Base-by-base conservation (phyloP, 2,113 vertebrate genomes). In the Plestiodon gilberti region DNA sequence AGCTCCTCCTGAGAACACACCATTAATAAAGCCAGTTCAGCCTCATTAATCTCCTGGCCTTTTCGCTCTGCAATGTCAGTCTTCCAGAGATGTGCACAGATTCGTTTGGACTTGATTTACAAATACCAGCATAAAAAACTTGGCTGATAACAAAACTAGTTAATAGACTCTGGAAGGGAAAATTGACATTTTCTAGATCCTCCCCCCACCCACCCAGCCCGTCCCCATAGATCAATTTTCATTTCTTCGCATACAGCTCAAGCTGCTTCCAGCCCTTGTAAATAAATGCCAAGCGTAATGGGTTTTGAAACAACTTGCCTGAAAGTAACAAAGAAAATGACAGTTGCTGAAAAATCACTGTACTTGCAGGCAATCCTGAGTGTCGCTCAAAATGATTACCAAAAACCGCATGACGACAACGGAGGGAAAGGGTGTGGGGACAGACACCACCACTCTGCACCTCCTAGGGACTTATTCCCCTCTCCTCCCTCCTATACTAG, bases 211-310 rank as follows among this genome's bases (percentile, higher is more conserved):
- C 52, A 64, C 3, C 33, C 35, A 0, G 8, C 3, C 52, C 40
- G 0, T 59, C 28, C 35, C 90, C 1, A 33, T 89, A 95, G 95
- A 95, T 94, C 95, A 92, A 91, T 87, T 92, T 87, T 76, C 67
- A 81, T 88, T 89, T 74, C 64, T 82, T 78, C 0, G 7, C 86
- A 73, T 80, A 40, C 4, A 4, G 78, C 88, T 87, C 76, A 28
- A 84, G 90, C 90, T 71, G 69, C 83, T 84, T 70, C 88, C 91
- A 92, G 93, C 83, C 90, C 89, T 28, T 77, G 90, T 87, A 93
- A 93, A 94, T 90, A 94, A 94, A 93, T 81, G 93, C 95, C 94
- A 91, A 62, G 82, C 78, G 75, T 91, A 89, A 95, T 90, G 95
- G 93, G 93, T 90, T 92, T 83, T 65, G 86, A 92, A 94, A 93